These are phyloP conservation scores for Leptinotarsa defecta DNA, from an alignment of 1,140 invertebrate genomes.

Conservation along the genomic window DNA sequence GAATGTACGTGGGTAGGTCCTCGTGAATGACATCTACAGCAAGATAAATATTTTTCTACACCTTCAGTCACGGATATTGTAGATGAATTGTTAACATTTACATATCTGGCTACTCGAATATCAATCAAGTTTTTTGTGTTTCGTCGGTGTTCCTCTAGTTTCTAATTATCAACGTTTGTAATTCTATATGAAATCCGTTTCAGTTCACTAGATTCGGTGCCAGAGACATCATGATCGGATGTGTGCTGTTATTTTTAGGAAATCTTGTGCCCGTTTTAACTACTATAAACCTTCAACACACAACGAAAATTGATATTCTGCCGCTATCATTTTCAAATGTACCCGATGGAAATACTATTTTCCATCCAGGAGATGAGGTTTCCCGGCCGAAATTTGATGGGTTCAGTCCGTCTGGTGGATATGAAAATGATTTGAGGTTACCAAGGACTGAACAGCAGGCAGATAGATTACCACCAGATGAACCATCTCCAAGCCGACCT, in stretches of 20 bases:
- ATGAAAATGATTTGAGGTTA: background rate
- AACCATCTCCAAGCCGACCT: conserved; percentile 25
- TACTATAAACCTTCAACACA: conserved; percentile 51
- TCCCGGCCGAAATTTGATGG: background rate
- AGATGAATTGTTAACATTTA: too few species aligned
- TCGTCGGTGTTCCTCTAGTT: background rate
- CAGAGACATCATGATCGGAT: background rate
- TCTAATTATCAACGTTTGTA: background rate
- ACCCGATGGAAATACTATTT: conserved; percentile 26
- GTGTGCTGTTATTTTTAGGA: conserved; percentile 40
- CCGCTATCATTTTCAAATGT: conserved; percentile 32
- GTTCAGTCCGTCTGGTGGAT: background rate
- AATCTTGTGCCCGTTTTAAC: conserved; percentile 44
- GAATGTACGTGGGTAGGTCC: too few species aligned
- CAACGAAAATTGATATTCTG: conserved; percentile 39
- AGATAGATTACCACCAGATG: conserved; percentile 9
- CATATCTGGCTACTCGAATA: background rate
- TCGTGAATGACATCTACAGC: too few species aligned
- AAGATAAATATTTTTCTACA: too few species aligned
- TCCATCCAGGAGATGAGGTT: background rate
- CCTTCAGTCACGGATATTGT: too few species aligned
- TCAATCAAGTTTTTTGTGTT: background rate
- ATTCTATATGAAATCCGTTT: background rate
- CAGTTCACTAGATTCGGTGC: background rate
- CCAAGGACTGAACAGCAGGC: background rate